Conservation (phyloP, 2,113 vertebrate species). For the Prunella himalayana region DNA sequence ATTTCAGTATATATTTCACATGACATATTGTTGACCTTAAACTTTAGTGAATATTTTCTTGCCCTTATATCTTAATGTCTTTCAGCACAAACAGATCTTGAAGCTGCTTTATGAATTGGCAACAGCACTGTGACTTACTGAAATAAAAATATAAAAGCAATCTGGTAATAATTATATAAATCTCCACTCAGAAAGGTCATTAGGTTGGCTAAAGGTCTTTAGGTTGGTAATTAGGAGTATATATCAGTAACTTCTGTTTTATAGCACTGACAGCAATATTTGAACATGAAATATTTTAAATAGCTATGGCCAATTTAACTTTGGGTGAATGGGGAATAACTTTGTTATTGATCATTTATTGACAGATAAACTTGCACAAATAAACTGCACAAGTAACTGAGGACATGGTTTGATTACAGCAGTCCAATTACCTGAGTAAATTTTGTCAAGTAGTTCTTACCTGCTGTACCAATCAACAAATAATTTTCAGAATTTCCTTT, state of each 20-base stretch:
- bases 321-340: not conserved
- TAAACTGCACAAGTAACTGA: not conserved
- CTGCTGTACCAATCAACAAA: not conserved
- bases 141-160: slow-evolving; percentile 17
- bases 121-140: not conserved
- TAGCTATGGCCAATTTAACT: not conserved
- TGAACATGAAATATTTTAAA: not conserved
- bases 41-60: slow-evolving; percentile 13
- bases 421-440: not conserved
- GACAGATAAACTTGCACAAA: not conserved
- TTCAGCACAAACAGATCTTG: not conserved
- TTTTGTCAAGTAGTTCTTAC: not conserved
- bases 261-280: not conserved
- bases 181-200: not conserved
- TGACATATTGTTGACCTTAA: not conserved
- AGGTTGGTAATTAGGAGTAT: not conserved
- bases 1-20: not conserved
- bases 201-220: not conserved
- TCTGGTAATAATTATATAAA: not conserved
- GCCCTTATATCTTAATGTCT: not conserved
- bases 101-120: slow-evolving; percentile 36
- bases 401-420: not conserved
- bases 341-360: not conserved
- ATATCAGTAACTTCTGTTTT: not conserved
- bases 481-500: not conserved